A percentile compares a stretch with the other conserved stretches of the same genome.
Conservation (phyloP, 2,113 vertebrate species). For the Varanus salvator region DNA sequence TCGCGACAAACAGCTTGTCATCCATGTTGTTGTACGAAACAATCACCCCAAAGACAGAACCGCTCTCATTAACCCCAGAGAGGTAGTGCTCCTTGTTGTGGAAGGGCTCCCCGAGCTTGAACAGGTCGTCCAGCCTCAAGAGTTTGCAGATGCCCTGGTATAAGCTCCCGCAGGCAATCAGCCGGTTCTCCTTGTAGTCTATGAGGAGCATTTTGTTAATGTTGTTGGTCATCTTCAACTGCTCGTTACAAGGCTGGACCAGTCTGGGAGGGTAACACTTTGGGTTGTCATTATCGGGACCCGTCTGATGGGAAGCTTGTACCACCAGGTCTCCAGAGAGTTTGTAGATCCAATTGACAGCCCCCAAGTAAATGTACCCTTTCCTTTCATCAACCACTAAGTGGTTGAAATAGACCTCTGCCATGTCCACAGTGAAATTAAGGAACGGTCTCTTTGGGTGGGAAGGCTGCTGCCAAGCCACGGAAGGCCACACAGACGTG, state of each 20-base stretch:
- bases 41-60: constrained; percentile 96
- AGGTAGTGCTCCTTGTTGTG: constrained; percentile 99
- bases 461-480: constrained; percentile 78
- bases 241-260: constrained; percentile 95
- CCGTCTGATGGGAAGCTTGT: constrained; percentile 92
- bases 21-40: constrained; percentile 93
- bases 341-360: constrained; percentile 97
- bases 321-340: constrained; percentile 89
- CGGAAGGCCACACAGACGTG: constrained; percentile 76
- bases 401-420: constrained; percentile 93
- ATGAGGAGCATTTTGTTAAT: constrained; percentile 99
- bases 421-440: constrained; percentile 86
- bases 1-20: constrained; percentile 96
- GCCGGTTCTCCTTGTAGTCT: constrained; percentile 94
- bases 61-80: constrained; percentile 95
- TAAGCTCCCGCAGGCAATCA: constrained; percentile 95
- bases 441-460: constrained; percentile 84
- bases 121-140: constrained; percentile 94
- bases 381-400: constrained; percentile 93
- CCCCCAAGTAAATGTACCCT: constrained; percentile 95
- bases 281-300: constrained; percentile 97
- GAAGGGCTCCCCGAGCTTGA: constrained; percentile 96
- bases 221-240: constrained; percentile 91
- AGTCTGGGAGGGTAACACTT: constrained; percentile 97
- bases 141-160: constrained; percentile 99